phyloP scores from a whole-genome alignment of 2,797 vertebrate species.

The Allobates femoralis region DNA sequence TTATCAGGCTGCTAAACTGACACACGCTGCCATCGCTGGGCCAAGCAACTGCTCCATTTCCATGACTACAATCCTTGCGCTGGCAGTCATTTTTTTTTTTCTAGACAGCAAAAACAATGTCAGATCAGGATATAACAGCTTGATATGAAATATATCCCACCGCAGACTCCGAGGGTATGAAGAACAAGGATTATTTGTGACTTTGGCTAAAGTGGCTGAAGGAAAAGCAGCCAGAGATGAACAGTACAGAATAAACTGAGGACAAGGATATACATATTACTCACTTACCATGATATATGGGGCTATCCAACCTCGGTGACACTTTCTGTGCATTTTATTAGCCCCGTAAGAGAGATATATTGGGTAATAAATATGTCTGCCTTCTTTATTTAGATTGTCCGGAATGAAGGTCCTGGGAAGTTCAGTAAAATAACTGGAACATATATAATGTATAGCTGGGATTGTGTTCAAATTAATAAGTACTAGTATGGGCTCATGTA shows the following conservation, averaged over 20 bases:
- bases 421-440: neutral
- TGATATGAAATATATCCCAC: slow-evolving; percentile 48
- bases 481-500: neutral
- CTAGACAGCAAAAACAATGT: slow-evolving; percentile 49
- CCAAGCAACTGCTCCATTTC: slow-evolving; percentile 57
- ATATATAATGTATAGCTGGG: neutral
- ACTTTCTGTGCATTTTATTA: neutral
- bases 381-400: neutral
- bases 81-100: slow-evolving; percentile 36
- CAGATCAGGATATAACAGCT: slow-evolving; percentile 53
- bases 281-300: slow-evolving; percentile 27
- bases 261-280: neutral
- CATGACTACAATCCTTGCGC: slow-evolving; percentile 53
- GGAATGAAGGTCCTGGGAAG: slow-evolving; percentile 4
- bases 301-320: slow-evolving; percentile 3
- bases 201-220: slow-evolving; percentile 11
- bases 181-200: slow-evolving; percentile 16
- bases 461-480: neutral
- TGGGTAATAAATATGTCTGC: slow-evolving; percentile 29
- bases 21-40: slow-evolving; percentile 53
- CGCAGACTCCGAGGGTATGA: slow-evolving; percentile 16
- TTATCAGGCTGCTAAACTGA: slow-evolving; percentile 60
- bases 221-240: neutral
- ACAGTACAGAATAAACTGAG: neutral
- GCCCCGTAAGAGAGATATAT: slow-evolving; percentile 27